Base-by-base conservation (phyloP, 2,797 vertebrate genomes). In the Eospalax fontanierii region DNA sequence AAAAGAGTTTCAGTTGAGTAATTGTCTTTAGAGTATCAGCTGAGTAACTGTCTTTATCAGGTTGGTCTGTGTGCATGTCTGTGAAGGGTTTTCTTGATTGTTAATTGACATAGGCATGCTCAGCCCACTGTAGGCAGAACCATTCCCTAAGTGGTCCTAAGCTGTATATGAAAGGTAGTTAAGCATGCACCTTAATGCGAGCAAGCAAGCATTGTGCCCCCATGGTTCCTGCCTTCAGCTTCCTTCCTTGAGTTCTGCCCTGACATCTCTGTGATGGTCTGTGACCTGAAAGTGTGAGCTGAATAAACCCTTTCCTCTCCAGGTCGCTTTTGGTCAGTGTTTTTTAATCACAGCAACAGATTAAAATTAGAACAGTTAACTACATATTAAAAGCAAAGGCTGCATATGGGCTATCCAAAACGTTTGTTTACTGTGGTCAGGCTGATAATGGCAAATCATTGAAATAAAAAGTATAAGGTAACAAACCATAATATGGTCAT, bases 401-500 rank as follows among this genome's bases (percentile, higher is more conserved):
- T 50, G 18, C n/a, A 50, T 22, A 28, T 10, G 6, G 38, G 38
- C 21, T 26, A n/a, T 12, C 28, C 22, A 18, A 35, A 87, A 63
- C 82, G 33, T 84, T 73, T 90, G n/a, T n/a, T 63, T 18, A 21
- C 46, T 71, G 4, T 6, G 73, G 12, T n/a, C 14, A 95, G 86
- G 21, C 71, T 89, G 89, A 68, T n/a, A 63, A 30, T 33, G 78
- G 40, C 38, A 80, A 84, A 87, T 38, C 90, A 40, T 14, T 89
- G 26, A 78, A 74, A 65, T 85, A 70, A 92, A 84, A 43, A 6
- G 19, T 54, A 6, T 87, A 92, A 43, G 15, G 78, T 71, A 85
- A 74, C 75, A 46, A 50, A 38, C 26, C 43, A 4, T 35, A 19
- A 0, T 33, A 11, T 30, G 40, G 6, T 57, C 28, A 21, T 38